phyloP scores from a whole-genome alignment of 1,140 invertebrate genomes.

The Formica selysi region DNA sequence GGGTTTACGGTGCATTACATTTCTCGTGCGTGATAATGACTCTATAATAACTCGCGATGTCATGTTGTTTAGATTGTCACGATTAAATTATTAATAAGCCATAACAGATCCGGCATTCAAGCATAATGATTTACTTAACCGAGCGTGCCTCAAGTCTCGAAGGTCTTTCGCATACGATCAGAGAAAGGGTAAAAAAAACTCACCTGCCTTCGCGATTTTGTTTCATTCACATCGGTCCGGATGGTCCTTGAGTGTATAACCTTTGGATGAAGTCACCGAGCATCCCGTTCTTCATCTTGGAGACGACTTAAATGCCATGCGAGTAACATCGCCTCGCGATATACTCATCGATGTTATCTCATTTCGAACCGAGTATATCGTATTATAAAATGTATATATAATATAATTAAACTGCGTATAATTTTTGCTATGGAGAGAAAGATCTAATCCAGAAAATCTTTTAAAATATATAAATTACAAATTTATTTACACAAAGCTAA shows the following conservation, averaged over 20 bases:
- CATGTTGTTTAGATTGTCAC: background rate
- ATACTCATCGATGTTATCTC: slow-evolving; percentile 46
- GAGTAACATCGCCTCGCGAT: slow-evolving; percentile 66
- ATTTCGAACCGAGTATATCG: background rate
- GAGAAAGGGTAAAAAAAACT: slow-evolving; percentile 39
- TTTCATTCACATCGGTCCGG: slow-evolving; percentile 59
- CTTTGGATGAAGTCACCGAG: slow-evolving; percentile 71
- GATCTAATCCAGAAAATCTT: too few relatives aligned
- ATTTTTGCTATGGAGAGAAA: background rate
- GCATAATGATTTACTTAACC: slow-evolving; percentile 34
- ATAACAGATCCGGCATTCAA: slow-evolving; percentile 44
- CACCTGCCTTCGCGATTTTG: slow-evolving; percentile 37
- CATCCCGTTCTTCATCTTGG: slow-evolving; percentile 46
- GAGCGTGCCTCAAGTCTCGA: slow-evolving; percentile 16
- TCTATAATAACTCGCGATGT: slow-evolving; percentile 6
- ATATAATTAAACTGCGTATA: background rate
- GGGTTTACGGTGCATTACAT: background rate
- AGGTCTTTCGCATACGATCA: background rate
- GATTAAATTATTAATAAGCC: slow-evolving; percentile 33
- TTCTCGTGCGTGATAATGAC: background rate
- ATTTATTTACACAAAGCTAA: slow-evolving; percentile 7
- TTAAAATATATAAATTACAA: too few relatives aligned
- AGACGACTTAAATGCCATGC: slow-evolving; percentile 70
- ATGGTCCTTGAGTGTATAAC: slow-evolving; percentile 72
- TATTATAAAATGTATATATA: background rate